Conservation (phyloP, 1,140 invertebrate species). For the Watersipora subatra region DNA sequence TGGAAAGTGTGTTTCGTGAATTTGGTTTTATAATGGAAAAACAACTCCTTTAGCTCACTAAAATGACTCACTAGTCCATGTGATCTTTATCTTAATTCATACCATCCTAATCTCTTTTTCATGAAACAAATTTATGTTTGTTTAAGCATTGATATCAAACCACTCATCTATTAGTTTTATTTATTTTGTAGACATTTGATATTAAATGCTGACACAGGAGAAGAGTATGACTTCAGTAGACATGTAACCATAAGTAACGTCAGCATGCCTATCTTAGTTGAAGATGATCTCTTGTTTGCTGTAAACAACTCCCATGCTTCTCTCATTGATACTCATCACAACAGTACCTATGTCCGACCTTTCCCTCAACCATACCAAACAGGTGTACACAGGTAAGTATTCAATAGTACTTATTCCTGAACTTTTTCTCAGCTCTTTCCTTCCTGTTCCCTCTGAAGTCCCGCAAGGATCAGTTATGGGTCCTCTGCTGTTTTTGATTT, state of each 20-base stretch:
- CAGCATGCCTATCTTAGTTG: background rate
- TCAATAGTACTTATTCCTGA: too few relatives aligned
- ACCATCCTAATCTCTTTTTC: background rate
- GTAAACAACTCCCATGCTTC: background rate
- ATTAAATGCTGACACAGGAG: background rate
- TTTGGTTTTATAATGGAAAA: background rate
- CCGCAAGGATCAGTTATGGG: too few relatives aligned
- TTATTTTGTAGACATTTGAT: background rate
- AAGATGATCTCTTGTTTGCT: background rate
- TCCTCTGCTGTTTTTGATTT: too few relatives aligned
- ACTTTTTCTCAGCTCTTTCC: too few relatives aligned
- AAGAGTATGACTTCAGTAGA: background rate
- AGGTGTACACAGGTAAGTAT: background rate
- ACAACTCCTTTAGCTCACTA: too few relatives aligned
- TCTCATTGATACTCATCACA: background rate
- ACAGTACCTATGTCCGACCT: background rate
- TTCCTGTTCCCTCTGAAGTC: too few relatives aligned
- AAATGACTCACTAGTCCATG: too few relatives aligned
- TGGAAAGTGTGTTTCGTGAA: background rate
- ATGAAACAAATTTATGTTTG: background rate
- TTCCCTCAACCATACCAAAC: background rate
- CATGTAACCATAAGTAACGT: background rate
- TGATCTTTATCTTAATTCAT: background rate
- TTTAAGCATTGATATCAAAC: background rate
- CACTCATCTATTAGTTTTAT: background rate